These are phyloP conservation scores for Meghimatium bilineatum DNA, from an alignment of 2,888 invertebrate genomes.

Conservation along the genomic window DNA sequence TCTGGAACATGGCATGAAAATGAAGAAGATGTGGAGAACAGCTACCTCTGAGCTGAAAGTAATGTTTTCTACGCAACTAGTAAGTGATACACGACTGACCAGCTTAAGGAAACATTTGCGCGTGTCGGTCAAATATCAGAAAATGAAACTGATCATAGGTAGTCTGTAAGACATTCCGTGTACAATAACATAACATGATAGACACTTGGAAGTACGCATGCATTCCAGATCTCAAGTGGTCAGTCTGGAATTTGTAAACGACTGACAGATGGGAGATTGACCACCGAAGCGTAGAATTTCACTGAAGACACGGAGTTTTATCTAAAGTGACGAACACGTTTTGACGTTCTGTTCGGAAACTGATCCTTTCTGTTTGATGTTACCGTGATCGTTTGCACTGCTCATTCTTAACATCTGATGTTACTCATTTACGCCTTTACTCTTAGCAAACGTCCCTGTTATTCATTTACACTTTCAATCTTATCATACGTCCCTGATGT, in stretches of 20 bases:
- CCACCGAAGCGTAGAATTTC: neutral
- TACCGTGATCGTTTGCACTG: neutral
- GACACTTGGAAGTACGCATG: constrained; percentile 2
- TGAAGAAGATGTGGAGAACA: too few species aligned
- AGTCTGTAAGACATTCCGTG: neutral
- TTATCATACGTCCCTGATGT: neutral
- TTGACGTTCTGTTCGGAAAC: neutral
- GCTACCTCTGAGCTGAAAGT: too few species aligned
- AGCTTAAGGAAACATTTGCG: neutral
- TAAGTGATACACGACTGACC: too few species aligned
- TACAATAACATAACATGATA: neutral
- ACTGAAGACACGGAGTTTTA: neutral
- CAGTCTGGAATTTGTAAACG: neutral
- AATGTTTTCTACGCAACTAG: too few species aligned
- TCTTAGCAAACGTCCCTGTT: neutral
- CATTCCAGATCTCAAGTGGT: constrained; percentile 2
- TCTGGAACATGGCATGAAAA: too few species aligned
- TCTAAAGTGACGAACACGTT: neutral
- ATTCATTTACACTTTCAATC: neutral
- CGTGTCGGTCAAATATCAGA: neutral
- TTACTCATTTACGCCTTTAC: neutral
- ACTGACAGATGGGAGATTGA: neutral
- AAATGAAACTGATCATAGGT: neutral
- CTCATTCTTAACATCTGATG: neutral
- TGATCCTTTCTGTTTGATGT: neutral